phyloP scores from a whole-genome alignment of 2,797 vertebrate species.

The Babyrousa celebensis region DNA sequence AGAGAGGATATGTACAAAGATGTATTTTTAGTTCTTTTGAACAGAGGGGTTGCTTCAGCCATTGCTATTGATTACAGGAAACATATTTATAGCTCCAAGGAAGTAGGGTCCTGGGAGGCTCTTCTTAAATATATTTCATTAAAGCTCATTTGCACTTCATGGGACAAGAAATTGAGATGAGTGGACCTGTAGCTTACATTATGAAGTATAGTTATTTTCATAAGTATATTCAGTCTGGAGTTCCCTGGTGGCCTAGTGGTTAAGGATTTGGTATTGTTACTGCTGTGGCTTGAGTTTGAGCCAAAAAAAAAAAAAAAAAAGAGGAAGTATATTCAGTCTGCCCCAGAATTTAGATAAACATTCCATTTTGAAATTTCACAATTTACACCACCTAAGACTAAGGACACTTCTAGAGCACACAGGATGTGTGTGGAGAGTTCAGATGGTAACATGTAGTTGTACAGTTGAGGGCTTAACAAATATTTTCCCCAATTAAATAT shows the following conservation, averaged over 20 bases:
- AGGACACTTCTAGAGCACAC: slow-evolving; percentile 10
- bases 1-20: slow-evolving; percentile 82
- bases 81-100: slow-evolving; percentile 79
- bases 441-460: slow-evolving; percentile 11
- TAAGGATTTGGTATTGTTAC: too few species aligned
- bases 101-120: slow-evolving; percentile 59
- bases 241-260: too few species aligned
- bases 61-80: slow-evolving; percentile 82
- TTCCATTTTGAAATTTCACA: slow-evolving; percentile 67
- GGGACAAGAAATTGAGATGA: slow-evolving; percentile 51
- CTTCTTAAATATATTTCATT: slow-evolving; percentile 71
- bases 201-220: slow-evolving; percentile 40
- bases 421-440: slow-evolving; percentile 7
- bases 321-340: background rate
- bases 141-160: slow-evolving; percentile 62
- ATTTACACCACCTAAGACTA: background rate
- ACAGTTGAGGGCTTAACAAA: slow-evolving; percentile 13
- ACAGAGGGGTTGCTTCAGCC: slow-evolving; percentile 73
- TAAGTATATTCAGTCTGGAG: slow-evolving; percentile 41
- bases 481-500: slow-evolving; percentile 32
- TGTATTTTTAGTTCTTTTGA: slow-evolving; percentile 87
- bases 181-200: slow-evolving; percentile 45
- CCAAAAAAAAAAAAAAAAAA: too few species aligned
- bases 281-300: too few species aligned
- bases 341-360: slow-evolving; percentile 40